Evolutionary conservation across 2,113 vertebrate genomes (phyloP), one percentile per base, ranked within the genome.

Genomic region (Bubalus kerabau): DNA sequence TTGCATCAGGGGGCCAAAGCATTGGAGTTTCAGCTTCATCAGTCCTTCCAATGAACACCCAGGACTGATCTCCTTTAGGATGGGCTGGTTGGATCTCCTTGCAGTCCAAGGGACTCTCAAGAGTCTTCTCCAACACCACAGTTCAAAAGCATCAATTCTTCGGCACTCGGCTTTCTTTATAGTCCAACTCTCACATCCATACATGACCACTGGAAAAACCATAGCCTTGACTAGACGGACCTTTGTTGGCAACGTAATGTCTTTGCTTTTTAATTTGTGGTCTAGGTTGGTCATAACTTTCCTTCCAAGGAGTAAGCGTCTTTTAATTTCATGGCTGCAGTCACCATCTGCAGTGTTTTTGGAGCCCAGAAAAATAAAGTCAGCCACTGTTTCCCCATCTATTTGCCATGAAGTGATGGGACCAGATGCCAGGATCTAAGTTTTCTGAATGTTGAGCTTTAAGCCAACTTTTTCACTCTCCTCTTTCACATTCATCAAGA

Each of bases 141-240:
- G 30, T 64, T n/a, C 15, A 9, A 17, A 64, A 64, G 62, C 32
- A 64, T 64, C 62, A n/a, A 17, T 64, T 64, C 16, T 64, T n/a
- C 0, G 3, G 16, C 8, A 2, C 7, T 64, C 62, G n/a, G 62
- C 16, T n/a, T 64, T 64, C 62, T n/a, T n/a, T 2, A 64, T 1
- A 64, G 62, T 19, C 62, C 62, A 64, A n/a, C 7, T n/a, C 32
- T n/a, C 32, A 64, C 32, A n/a, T 64, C 62, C 62, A 64, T 64
- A n/a, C 62, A 17, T 8, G 62, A 64, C 30, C 7, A n/a, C 62
- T 64, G 30, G 30, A 64, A n/a, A 64, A 64, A 64, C 30, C 15
- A n/a, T 64, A 9, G 7, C 30, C 30, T 7, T 64, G 30, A 64
- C 30, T 8, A 32, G 15, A 64, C 0, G 7, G 62, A 64, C 62